A percentile compares a stretch with the other conserved stretches of the same genome.
These are phyloP conservation scores for Cryptotis parvus DNA, from an alignment of 2,113 vertebrate genomes.

Conservation along the genomic window DNA sequence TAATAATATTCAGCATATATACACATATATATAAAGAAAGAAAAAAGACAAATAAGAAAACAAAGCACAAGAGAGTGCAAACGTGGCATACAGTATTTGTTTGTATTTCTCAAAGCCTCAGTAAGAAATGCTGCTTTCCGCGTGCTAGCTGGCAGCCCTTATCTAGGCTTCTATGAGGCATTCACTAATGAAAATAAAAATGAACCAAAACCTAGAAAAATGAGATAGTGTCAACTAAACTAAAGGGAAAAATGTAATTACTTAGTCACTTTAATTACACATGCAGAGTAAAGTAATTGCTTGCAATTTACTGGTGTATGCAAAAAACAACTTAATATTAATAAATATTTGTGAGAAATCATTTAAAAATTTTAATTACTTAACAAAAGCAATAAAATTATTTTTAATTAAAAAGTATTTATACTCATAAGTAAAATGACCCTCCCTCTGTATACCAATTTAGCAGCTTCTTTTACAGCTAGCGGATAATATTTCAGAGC, in stretches of 20 bases:
- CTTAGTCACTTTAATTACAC: slow-evolving; percentile 78
- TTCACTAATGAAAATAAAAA: slow-evolving; percentile 76
- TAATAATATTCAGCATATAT: background rate
- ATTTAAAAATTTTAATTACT: slow-evolving; percentile 80
- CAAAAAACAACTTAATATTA: slow-evolving; percentile 81
- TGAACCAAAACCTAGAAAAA: slow-evolving; percentile 77
- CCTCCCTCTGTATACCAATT: slow-evolving; percentile 66
- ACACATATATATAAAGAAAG: background rate
- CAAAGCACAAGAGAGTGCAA: background rate
- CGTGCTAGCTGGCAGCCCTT: slow-evolving; percentile 44
- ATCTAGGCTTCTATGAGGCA: slow-evolving; percentile 67
- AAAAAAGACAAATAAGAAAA: slow-evolving; percentile 36
- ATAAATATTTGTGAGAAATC: slow-evolving; percentile 80
- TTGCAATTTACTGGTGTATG: slow-evolving; percentile 73
- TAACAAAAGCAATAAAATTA: slow-evolving; percentile 76
- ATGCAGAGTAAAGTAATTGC: slow-evolving; percentile 75
- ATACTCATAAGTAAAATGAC: slow-evolving; percentile 71
- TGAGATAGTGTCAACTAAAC: slow-evolving; percentile 69
- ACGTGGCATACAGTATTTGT: slow-evolving; percentile 43
- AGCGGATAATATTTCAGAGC: slow-evolving; percentile 40
- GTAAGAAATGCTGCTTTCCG: slow-evolving; percentile 40
- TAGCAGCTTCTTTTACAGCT: slow-evolving; percentile 24
- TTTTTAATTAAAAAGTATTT: slow-evolving; percentile 78
- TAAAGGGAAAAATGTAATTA: slow-evolving; percentile 78
- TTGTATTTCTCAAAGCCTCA: slow-evolving; percentile 61